Conservation (phyloP, 2,888 invertebrate species). For the Pandemis corylana region DNA sequence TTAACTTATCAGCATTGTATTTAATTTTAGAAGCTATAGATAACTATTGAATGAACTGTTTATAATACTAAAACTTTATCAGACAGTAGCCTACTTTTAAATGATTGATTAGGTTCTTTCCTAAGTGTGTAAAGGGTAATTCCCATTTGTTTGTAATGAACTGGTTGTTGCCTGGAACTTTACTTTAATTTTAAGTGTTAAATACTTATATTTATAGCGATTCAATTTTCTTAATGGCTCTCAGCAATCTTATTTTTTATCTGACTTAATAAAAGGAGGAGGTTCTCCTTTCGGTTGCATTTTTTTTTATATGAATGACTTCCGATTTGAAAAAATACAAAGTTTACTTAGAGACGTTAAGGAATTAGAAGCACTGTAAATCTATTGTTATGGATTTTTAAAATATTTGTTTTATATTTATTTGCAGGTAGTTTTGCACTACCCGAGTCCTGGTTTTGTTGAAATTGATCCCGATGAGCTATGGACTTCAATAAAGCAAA, state of each 20-base stretch:
- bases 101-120: constrained; percentile 10
- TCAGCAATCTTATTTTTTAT: too few species aligned
- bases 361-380: background rate
- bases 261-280: too few species aligned
- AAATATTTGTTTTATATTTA: background rate
- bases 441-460: constrained; percentile 91
- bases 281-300: too few species aligned
- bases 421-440: constrained; percentile 89
- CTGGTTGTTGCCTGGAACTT: too few species aligned
- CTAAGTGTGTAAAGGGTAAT: constrained; percentile 1
- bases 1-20: background rate
- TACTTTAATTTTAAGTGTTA: too few species aligned
- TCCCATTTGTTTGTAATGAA: background rate
- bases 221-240: too few species aligned
- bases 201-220: too few species aligned
- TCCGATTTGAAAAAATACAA: too few species aligned
- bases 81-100: constrained; percentile 7
- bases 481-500: constrained; percentile 88
- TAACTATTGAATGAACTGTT: background rate
- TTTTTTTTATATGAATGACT: too few species aligned
- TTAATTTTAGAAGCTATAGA: background rate
- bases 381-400: background rate
- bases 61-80: constrained; percentile 22
- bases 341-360: too few species aligned
- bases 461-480: constrained; percentile 95